These are phyloP conservation scores for Nannobrachium achirus DNA, from an alignment of 2,113 vertebrate species.

Conservation along the genomic window DNA sequence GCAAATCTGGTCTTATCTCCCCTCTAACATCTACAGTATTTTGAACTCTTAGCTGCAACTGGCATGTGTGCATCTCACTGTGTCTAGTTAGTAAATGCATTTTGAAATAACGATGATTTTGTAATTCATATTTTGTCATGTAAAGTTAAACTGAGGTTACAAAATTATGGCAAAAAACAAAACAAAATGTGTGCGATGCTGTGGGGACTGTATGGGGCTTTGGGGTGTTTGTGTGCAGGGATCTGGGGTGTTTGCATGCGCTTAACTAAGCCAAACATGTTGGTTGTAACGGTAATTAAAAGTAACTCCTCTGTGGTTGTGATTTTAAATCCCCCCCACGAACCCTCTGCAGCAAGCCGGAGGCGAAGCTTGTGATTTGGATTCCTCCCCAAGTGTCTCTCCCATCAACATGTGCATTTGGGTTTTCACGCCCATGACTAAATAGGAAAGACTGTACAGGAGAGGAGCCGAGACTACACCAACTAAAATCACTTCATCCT, in stretches of 20 bases:
- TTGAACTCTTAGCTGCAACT: background rate
- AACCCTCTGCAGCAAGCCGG: constrained; percentile 32
- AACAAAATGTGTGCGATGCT: background rate
- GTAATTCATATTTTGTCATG: background rate
- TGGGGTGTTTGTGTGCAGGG: background rate
- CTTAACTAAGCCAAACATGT: constrained; percentile 41
- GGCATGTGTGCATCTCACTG: background rate
- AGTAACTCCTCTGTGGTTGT: constrained; percentile 48
- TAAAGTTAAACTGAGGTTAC: background rate
- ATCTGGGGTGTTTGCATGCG: constrained; percentile 18
- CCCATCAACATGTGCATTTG: constrained; percentile 41
- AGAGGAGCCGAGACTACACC: constrained; percentile 20
- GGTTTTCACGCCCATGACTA: constrained; percentile 28
- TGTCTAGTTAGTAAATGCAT: background rate
- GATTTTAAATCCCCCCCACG: constrained; percentile 49
- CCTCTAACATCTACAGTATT: background rate
- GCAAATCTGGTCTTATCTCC: too few species aligned
- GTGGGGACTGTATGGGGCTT: constrained; percentile 8
- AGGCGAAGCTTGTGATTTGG: constrained; percentile 57
- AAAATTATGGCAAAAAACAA: constrained; percentile 11
- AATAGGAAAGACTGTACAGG: constrained; percentile 4
- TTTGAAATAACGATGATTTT: too few species aligned
- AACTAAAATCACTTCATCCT: constrained; percentile 17
- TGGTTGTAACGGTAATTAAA: constrained; percentile 57
- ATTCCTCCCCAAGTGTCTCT: constrained; percentile 54